Conservation (phyloP, 2,797 vertebrate species). For the Nyctibius grandis region DNA sequence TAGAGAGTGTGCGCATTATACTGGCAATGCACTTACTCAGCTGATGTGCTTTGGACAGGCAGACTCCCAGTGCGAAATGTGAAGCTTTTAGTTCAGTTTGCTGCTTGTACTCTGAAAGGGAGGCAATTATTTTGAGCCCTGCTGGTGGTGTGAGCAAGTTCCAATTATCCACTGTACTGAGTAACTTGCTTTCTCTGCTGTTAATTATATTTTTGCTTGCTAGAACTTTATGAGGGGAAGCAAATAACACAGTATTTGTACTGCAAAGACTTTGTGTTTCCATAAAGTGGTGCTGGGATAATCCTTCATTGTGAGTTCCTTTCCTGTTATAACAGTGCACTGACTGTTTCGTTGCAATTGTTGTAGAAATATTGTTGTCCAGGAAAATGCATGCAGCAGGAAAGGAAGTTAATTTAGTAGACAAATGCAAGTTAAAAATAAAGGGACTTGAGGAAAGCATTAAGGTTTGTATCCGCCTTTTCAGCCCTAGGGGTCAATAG, state of each 20-base stretch:
- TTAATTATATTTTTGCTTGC: constrained; percentile 68
- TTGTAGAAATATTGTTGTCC: neutral
- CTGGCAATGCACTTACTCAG: neutral
- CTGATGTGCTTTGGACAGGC: neutral
- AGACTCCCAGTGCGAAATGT: neutral
- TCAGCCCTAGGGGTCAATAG: neutral
- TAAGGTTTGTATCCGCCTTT: neutral
- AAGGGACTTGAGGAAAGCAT: neutral
- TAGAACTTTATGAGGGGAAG: constrained; percentile 15
- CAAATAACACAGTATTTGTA: constrained; percentile 30
- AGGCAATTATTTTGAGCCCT: constrained; percentile 55
- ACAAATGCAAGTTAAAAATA: neutral
- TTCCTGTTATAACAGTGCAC: neutral
- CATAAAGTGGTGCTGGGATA: neutral
- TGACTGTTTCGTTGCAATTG: neutral
- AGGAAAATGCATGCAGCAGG: neutral
- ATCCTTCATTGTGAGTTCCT: neutral
- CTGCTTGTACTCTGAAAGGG: constrained; percentile 1
- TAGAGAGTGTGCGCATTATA: neutral
- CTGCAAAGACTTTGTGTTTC: neutral
- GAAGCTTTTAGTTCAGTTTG: constrained; percentile 48
- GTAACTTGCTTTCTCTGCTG: constrained; percentile 58
- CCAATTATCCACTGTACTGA: constrained; percentile 51
- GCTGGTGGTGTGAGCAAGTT: constrained; percentile 37
- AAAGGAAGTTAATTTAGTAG: neutral